A percentile compares a stretch with the other conserved stretches of the same genome.
Conservation (phyloP, 2,888 invertebrate genomes). For the Melinopterus prodromus region DNA sequence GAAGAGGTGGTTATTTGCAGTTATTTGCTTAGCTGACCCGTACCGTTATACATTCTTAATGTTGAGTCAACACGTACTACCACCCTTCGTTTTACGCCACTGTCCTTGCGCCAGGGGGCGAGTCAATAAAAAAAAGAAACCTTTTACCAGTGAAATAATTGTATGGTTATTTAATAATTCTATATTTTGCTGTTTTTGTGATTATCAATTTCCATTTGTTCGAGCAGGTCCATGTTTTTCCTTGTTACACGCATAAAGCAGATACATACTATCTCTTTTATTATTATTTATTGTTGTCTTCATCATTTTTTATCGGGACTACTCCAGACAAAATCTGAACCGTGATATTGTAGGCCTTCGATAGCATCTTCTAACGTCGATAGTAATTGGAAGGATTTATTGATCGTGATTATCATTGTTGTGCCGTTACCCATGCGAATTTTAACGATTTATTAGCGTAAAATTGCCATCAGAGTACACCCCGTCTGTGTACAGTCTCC, state of each 20-base stretch:
- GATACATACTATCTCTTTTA: too few species aligned
- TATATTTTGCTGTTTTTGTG: too few species aligned
- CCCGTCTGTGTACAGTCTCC: slow-evolving; percentile 35
- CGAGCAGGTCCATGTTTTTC: too few species aligned
- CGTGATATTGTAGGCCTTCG: too few species aligned
- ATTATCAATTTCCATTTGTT: too few species aligned
- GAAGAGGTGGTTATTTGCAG: slow-evolving; percentile 58
- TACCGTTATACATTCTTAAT: slow-evolving; percentile 59
- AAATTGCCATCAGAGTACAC: slow-evolving; percentile 4
- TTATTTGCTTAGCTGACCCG: slow-evolving; percentile 58
- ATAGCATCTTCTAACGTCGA: too few species aligned
- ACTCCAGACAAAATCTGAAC: too few species aligned
- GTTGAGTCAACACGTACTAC: slow-evolving; percentile 56
- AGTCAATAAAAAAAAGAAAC: background rate
- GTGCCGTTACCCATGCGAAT: background rate
- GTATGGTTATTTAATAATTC: too few species aligned
- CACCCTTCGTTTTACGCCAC: slow-evolving; percentile 16
- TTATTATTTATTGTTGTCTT: too few species aligned
- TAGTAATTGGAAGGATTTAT: background rate
- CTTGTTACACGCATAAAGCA: too few species aligned
- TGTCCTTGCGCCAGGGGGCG: slow-evolving; percentile 22
- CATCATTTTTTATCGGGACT: too few species aligned
- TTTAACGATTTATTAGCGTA: background rate
- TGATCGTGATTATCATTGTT: background rate
- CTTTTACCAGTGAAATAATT: background rate